These are phyloP conservation scores for Myopa testacea DNA, from an alignment of 2,888 invertebrate genomes.

Conservation along the genomic window DNA sequence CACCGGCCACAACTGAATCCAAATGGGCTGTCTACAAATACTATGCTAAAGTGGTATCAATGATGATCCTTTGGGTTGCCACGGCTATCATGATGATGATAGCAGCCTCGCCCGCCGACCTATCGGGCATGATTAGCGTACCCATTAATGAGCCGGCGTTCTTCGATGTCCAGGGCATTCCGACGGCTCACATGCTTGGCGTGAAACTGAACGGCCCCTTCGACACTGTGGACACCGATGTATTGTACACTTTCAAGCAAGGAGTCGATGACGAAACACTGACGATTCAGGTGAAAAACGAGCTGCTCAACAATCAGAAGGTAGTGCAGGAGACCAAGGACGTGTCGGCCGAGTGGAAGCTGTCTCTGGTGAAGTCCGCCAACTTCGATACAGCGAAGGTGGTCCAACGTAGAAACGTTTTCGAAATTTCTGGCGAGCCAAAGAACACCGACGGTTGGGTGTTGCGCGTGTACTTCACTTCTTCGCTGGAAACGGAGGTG, in stretches of 20 bases:
- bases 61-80: background rate
- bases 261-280: background rate
- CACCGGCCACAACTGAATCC: background rate
- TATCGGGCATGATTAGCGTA: background rate
- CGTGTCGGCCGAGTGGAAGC: background rate
- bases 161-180: background rate
- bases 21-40: background rate
- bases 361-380: background rate
- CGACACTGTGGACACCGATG: background rate
- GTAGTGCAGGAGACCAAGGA: background rate
- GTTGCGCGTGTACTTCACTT: background rate
- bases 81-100: constrained; percentile 3
- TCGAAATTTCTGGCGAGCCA: background rate
- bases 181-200: background rate
- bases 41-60: background rate
- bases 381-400: background rate
- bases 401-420: background rate
- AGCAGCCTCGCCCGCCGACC: background rate
- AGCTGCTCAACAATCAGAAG: background rate
- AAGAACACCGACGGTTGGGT: background rate
- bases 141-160: background rate
- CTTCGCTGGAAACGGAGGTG: background rate
- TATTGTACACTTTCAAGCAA: background rate
- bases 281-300: background rate
- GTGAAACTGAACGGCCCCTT: background rate